Evolutionary conservation across 2,797 vertebrate genomes (phyloP), one percentile per base, ranked within the genome.

Genomic region (Melopsittacus undulatus): DNA sequence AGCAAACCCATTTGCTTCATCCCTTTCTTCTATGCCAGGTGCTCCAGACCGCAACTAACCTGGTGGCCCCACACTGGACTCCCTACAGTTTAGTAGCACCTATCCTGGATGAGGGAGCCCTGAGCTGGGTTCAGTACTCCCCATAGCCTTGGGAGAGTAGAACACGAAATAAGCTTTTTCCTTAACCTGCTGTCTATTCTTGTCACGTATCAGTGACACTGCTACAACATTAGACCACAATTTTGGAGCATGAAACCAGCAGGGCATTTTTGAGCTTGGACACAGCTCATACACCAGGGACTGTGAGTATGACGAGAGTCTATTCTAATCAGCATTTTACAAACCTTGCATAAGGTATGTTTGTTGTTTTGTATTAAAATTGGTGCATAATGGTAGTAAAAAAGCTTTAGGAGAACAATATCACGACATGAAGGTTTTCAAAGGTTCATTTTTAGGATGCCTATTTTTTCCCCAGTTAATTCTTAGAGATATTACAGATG

Each of bases 241-340:
- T 32, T 61, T 27, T 72, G 29, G 24, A 57, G 32, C 27, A 26
- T 2, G 1, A 22, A 57, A 45, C 4, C 32, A 32, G 23, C 11
- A n/a, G 21, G 18, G 10, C 6, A 26, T 11, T 81, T 70, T 8
- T 67, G 45, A 64, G 5, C 21, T 70, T 21, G 17, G 23, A 42
- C 13, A n/a, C 1, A 1, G 7, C 7, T 66, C 14, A 27, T 64
- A 13, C 12, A 7, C 34, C 27, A n/a, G 7, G 22, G 19, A 24
- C 16, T 29, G 13, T 11, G n/a, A 2, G 14, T 15, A 57, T 34
- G 56, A 24, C 2, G 10, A 30, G 30, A 32, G 21, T 24, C 13
- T 29, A 49, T 49, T 16, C 64, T 77, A 32, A 46, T 10, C 21
- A 63, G 5, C 15, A 51, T 43, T 51, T 67, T 80, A 17, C 13